Evolutionary conservation across 2,888 invertebrate species (phyloP).

Genomic region (Automeris io): DNA sequence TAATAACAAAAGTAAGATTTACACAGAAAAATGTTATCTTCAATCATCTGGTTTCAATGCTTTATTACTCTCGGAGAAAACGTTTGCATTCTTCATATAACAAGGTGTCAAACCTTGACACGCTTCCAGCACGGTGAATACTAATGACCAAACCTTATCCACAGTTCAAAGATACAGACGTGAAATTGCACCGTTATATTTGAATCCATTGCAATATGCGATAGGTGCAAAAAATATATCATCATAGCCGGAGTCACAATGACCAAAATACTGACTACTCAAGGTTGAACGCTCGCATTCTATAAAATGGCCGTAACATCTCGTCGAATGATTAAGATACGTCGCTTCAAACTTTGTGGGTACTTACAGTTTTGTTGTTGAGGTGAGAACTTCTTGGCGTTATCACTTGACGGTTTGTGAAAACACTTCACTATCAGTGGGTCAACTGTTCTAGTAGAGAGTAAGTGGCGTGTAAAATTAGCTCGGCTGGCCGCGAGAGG

Average conservation of each 20-base stretch:
- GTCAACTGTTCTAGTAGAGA: conserved; percentile 43
- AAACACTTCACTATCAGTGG: conserved; percentile 64
- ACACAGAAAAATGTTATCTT: background rate
- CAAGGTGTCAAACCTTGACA: conserved; percentile 62
- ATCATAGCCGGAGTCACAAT: conserved; percentile 45
- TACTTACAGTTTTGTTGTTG: conserved; percentile 39
- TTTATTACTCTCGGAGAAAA: conserved; percentile 11
- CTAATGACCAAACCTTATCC: conserved; percentile 34
- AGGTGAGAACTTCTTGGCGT: conserved; percentile 11
- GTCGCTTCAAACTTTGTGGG: conserved; percentile 34
- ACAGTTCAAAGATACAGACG: conserved; percentile 32
- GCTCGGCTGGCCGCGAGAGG: conserved; percentile 38
- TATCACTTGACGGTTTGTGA: conserved; percentile 31
- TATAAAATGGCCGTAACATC: conserved; percentile 66
- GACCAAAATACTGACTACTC: conserved; percentile 64
- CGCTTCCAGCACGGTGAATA: conserved; percentile 43
- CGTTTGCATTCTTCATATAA: conserved; percentile 29
- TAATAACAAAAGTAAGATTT: background rate
- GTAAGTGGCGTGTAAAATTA: conserved; percentile 61
- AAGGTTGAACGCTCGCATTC: conserved; percentile 58
- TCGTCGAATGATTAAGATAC: conserved; percentile 49
- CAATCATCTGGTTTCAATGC: conserved; percentile 8
- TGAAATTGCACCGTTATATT: conserved; percentile 38
- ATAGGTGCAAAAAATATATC: conserved; percentile 27
- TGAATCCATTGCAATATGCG: conserved; percentile 14